phyloP scores from a whole-genome alignment of 2,888 invertebrate genomes.

The Aphrophora alni region DNA sequence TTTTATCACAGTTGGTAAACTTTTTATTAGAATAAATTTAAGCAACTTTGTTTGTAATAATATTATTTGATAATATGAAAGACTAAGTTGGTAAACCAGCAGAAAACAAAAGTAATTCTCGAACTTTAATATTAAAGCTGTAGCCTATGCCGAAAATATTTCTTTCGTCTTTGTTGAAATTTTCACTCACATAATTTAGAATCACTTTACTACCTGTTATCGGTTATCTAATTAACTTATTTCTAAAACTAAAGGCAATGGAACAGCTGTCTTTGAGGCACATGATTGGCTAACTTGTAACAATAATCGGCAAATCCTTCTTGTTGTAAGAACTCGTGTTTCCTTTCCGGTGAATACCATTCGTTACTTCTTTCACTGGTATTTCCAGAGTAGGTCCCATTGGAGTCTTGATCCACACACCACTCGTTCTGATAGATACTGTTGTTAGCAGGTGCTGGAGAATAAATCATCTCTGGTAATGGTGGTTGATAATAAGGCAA shows the following conservation, averaged over 20 bases:
- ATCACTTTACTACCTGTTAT: no score
- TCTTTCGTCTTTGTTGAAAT: no score
- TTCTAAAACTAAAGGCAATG: constrained; percentile 12
- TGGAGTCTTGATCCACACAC: constrained; percentile 36
- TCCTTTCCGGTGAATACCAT: constrained; percentile 28
- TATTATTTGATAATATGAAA: no score
- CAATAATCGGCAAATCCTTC: neutral
- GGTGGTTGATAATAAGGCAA: neutral
- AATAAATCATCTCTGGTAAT: neutral
- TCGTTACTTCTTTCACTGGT: constrained; percentile 24
- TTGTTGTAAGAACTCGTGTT: constrained; percentile 10
- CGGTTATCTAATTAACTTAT: no score
- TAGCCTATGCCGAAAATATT: no score
- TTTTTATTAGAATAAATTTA: no score
- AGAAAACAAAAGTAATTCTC: no score
- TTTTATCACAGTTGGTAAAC: no score
- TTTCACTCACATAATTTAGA: no score
- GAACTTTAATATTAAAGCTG: no score
- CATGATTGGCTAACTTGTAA: constrained; percentile 14
- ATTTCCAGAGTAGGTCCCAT: constrained; percentile 17
- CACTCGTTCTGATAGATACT: constrained; percentile 25
- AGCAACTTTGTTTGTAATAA: no score
- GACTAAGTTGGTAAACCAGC: no score
- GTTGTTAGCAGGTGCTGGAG: constrained; percentile 14
- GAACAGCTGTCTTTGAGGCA: constrained; percentile 24